phyloP scores from a whole-genome alignment of 2,797 vertebrate genomes.

The Aselliscus stoliczkanus region DNA sequence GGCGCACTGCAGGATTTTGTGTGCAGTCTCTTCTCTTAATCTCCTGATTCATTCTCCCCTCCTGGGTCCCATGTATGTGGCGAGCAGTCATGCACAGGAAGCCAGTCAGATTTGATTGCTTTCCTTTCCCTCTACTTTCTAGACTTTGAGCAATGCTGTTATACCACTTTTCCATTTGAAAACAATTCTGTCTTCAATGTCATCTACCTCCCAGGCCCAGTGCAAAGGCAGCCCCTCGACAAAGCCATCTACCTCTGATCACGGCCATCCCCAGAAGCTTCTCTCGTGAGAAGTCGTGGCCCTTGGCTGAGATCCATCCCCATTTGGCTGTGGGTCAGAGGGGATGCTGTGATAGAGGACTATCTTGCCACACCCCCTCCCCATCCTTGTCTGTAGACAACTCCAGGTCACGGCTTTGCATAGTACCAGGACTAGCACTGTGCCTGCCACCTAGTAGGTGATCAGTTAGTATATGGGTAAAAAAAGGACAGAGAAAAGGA shows the following conservation, averaged over 20 bases:
- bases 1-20: rapidly evolving
- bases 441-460: not conserved
- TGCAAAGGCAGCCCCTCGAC: not conserved
- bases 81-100: not conserved
- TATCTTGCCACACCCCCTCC: rapidly evolving
- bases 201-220: not conserved
- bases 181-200: not conserved
- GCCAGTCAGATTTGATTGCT: not conserved
- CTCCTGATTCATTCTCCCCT: not conserved
- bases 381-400: not conserved
- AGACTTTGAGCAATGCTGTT: not conserved
- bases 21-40: not conserved
- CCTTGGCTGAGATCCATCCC: not conserved
- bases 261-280: not conserved
- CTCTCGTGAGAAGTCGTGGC: not conserved
- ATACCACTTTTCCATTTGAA: not conserved
- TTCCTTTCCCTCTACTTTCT: not conserved
- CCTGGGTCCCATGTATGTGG: rapidly evolving
- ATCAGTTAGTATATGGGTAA: not conserved
- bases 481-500: not conserved
- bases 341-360: rapidly evolving
- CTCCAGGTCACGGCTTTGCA: not conserved
- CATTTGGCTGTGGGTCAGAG: rapidly evolving
- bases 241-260: not conserved
- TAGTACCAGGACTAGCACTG: not conserved